Conservation (phyloP, 53 echinoderm and acorn worm genomes). For the Astropecten irregularis region DNA sequence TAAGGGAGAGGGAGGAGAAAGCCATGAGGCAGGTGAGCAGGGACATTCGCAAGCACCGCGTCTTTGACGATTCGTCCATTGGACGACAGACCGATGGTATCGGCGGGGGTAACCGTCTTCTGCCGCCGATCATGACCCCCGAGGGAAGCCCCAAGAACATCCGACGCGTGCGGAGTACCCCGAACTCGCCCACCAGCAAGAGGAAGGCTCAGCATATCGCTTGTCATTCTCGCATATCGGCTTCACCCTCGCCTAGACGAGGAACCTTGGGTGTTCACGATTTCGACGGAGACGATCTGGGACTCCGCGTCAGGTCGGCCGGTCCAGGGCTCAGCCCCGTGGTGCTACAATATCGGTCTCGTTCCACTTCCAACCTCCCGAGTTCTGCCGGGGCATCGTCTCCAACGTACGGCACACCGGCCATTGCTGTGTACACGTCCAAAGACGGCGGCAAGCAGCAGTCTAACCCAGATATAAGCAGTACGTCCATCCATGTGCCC, state of each 20-base stretch:
- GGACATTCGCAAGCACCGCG: slow-evolving; percentile 43
- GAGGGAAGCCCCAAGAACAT: slow-evolving; percentile 18
- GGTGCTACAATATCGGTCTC: slow-evolving; percentile 2
- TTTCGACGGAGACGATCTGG: not conserved
- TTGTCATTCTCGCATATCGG: not conserved
- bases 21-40: slow-evolving; percentile 59
- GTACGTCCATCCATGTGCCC: not conserved
- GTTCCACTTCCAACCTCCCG: slow-evolving; percentile 19
- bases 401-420: not conserved
- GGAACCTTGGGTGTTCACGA: slow-evolving; percentile 3
- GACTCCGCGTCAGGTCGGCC: slow-evolving; percentile 29
- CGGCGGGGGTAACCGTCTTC: not conserved
- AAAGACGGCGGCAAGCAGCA: not conserved
- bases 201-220: slow-evolving; percentile 5
- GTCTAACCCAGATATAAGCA: slow-evolving; percentile 28
- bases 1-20: slow-evolving; percentile 55
- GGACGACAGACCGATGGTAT: not conserved
- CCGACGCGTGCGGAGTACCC: slow-evolving; percentile 35
- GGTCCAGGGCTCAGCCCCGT: slow-evolving; percentile 36
- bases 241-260: not conserved
- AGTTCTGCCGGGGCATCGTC: slow-evolving; percentile 2
- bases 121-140: slow-evolving; percentile 10
- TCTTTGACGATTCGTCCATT: slow-evolving; percentile 38
- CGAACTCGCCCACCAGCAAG: slow-evolving; percentile 26
- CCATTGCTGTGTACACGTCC: slow-evolving; percentile 3